Evolutionary conservation across 2,113 vertebrate genomes (phyloP).

Genomic region (Atrichornis clamosus): DNA sequence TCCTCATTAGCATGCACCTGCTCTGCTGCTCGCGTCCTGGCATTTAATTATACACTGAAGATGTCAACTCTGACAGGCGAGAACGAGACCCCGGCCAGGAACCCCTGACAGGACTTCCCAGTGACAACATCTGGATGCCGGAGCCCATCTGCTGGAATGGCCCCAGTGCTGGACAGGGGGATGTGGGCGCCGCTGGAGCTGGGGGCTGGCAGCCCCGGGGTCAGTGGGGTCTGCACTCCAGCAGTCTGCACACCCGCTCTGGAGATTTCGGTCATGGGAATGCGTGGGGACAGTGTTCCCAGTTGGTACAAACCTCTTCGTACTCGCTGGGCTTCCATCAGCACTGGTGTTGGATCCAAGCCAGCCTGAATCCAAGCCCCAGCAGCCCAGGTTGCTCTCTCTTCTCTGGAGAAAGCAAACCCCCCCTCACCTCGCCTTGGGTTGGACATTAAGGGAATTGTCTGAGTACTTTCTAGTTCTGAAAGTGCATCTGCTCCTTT

Average conservation of each 20-base stretch:
- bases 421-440: neutral
- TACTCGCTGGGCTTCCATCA: rapidly evolving
- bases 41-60: conserved; percentile 76
- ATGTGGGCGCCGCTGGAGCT: neutral
- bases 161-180: neutral
- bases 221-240: neutral
- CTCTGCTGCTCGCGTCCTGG: conserved; percentile 74
- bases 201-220: neutral
- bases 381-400: rapidly evolving
- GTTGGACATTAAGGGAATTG: neutral
- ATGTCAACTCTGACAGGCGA: conserved; percentile 79
- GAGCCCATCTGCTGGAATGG: neutral
- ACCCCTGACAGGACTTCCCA: conserved; percentile 27
- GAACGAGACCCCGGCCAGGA: conserved; percentile 68
- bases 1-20: conserved; percentile 90
- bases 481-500: neutral
- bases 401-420: neutral
- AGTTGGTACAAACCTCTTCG: neutral
- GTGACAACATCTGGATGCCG: conserved; percentile 39
- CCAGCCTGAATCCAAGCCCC: neutral
- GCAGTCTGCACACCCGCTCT: neutral
- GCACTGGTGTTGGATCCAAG: neutral
- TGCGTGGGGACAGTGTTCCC: rapidly evolving
- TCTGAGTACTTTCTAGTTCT: neutral
- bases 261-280: neutral